Base-by-base conservation (phyloP, 1,140 invertebrate genomes). In the Psix sp. region DNA sequence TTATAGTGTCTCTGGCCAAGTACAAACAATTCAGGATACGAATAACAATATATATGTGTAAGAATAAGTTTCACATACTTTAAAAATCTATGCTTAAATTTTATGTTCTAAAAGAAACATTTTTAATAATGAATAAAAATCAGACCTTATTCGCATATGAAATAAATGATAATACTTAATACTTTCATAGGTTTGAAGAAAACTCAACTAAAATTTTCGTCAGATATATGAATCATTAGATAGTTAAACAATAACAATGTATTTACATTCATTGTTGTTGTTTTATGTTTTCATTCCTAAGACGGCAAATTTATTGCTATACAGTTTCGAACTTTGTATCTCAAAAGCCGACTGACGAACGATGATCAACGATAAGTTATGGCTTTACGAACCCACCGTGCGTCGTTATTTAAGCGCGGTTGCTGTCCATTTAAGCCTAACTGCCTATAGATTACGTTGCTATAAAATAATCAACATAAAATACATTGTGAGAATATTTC, bases 381-480 rank as follows among this genome's bases (percentile, higher is more conserved):
- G 80, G 76, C 81, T 84, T 83, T 80, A 83, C 81, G 79, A 81
- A 82, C 79, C 74, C 49, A 72, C 78, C 65, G 75, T 74, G 72
- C 76, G 75, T 72, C 75, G 63, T 82, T 79, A 82, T 82, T 84
- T 78, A 81, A 84, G 75, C 76, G 75, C 81, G 76, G 79, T 81
- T 80, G 82, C 77, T 79, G 78, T 79, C 82, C 82, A 80, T 82
- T 84, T 82, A 78, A 79, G 68, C 63, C 73, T 81, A 80, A 82
- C 74, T 77, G 74, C 79, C 70, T 78, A 76, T 79, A 83, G 79
- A 84, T 84, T 84, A 84, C 73, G 66, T 77, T 74, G 76, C 82
- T 82, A 81, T 85, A 85, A 84, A 85, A 84, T 84, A 82, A 85
- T 84, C 81, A 83, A 84, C 81, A 78, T 83, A 81, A 84, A 83